A percentile compares a stretch with the other conserved stretches of the same genome.
These are phyloP conservation scores for Paramormyrops hopkinsi DNA, from an alignment of 2,797 vertebrate species.

Conservation along the genomic window DNA sequence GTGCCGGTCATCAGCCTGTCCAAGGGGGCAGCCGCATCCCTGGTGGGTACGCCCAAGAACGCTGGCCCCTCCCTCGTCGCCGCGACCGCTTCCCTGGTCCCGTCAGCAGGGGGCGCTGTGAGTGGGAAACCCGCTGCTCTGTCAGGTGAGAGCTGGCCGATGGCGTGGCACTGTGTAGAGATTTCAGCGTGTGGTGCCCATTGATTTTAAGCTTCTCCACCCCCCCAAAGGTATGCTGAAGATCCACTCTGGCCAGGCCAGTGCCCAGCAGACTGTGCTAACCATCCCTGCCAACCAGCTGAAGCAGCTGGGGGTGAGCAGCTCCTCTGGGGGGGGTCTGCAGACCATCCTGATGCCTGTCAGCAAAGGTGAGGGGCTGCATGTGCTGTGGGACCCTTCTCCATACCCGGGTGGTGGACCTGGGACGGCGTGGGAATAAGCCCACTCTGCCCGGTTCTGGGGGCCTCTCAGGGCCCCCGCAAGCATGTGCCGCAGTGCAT, in stretches of 20 bases:
- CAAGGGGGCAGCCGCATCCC: conserved; percentile 49
- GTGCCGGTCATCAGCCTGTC: conserved; percentile 58
- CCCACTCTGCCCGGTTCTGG: not conserved
- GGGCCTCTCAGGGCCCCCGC: not conserved
- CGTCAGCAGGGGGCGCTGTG: not conserved
- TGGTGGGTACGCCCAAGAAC: conserved; percentile 52
- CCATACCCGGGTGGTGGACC: not conserved
- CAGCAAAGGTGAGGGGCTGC: conserved; percentile 73
- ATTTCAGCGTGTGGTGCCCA: not conserved
- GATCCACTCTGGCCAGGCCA: conserved; percentile 82
- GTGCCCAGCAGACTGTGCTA: conserved; percentile 83
- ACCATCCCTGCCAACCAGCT: conserved; percentile 88
- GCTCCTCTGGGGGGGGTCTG: conserved; percentile 65
- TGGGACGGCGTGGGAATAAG: not conserved
- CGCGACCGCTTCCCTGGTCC: conserved; percentile 34
- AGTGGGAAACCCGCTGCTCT: conserved; percentile 44
- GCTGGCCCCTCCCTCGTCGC: conserved; percentile 51
- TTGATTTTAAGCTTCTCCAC: not conserved
- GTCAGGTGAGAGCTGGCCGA: conserved; percentile 51
- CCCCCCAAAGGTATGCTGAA: conserved; percentile 76
- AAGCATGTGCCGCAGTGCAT: not conserved
- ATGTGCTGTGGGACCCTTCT: not conserved
- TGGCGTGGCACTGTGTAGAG: not conserved
- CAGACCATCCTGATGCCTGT: conserved; percentile 92
- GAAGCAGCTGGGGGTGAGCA: conserved; percentile 79